A percentile compares a stretch with the other conserved stretches of the same genome.
Evolutionary conservation across 1,140 invertebrate genomes (phyloP).

Genomic region (Eupristina koningsbergeri): DNA sequence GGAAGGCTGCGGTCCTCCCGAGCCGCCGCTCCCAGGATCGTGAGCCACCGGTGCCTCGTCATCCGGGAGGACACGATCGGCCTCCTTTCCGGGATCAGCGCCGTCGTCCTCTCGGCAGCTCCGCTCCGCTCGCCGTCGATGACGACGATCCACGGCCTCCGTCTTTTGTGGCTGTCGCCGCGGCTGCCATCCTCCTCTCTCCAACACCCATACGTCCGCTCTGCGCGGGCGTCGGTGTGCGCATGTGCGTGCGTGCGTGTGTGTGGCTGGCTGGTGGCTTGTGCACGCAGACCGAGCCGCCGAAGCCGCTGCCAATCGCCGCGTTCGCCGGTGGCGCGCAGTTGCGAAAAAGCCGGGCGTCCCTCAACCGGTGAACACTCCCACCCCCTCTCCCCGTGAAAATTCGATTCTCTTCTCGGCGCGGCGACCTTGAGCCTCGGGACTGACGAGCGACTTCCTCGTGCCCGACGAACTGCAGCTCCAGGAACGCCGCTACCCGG

Average conservation of each 20-base stretch:
- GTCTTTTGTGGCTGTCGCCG: not conserved
- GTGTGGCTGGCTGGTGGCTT: no score
- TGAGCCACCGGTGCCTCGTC: no score
- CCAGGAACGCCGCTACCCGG: no score
- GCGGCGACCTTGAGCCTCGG: not conserved
- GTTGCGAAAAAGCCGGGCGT: slow-evolving; percentile 53
- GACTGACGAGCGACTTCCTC: not conserved
- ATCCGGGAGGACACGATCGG: no score
- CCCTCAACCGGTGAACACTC: slow-evolving; percentile 51
- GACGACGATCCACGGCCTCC: not conserved
- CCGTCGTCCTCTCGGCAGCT: no score
- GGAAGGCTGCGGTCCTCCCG: no score
- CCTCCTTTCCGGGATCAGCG: no score
- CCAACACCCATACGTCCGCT: not conserved
- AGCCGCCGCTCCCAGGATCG: not conserved
- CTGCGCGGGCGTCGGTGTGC: not conserved
- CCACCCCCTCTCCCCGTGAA: slow-evolving; percentile 12
- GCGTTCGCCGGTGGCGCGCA: slow-evolving; percentile 30
- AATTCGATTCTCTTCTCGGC: not conserved
- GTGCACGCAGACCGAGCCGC: no score
- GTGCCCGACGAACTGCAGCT: not conserved
- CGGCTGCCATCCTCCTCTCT: not conserved
- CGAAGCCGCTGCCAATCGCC: not conserved
- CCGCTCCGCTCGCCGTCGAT: not conserved
- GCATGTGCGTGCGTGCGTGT: not conserved